These are phyloP conservation scores for Yponomeuta sedellus DNA, from an alignment of 2,888 invertebrate species.

Conservation along the genomic window DNA sequence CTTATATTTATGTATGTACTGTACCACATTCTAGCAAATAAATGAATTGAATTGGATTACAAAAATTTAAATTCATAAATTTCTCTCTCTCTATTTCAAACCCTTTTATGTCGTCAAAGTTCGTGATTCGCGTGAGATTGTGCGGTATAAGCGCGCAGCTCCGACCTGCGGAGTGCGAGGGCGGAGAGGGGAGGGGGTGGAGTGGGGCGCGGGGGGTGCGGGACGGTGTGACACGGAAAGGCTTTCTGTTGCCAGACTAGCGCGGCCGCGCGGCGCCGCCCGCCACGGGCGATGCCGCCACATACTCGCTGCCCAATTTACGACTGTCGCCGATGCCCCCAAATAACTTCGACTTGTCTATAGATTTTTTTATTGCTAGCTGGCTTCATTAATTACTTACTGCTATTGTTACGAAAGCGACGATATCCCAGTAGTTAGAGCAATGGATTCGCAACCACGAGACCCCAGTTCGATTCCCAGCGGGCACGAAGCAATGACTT, in stretches of 20 bases:
- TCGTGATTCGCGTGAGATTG: not conserved
- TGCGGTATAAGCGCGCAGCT: constrained; percentile 7
- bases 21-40: no score
- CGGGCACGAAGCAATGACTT: no score
- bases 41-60: no score
- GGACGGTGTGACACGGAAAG: constrained; percentile 63
- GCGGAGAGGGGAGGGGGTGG: constrained; percentile 22
- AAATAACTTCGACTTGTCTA: not conserved
- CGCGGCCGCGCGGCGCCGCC: constrained; percentile 31
- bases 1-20: no score
- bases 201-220: constrained; percentile 22
- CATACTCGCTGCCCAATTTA: constrained; percentile 21
- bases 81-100: no score
- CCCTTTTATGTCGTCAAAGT: not conserved
- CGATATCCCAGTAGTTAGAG: no score
- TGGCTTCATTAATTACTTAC: no score
- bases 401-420: no score
- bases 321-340: not conserved
- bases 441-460: no score
- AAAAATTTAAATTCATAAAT: no score
- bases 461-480: no score
- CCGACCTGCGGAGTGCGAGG: constrained; percentile 20
- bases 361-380: no score
- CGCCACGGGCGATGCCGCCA: constrained; percentile 24
- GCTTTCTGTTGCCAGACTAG: constrained; percentile 40